Base-by-base conservation (phyloP, 2,113 vertebrate genomes). In the Archocentrus centrarchus region DNA sequence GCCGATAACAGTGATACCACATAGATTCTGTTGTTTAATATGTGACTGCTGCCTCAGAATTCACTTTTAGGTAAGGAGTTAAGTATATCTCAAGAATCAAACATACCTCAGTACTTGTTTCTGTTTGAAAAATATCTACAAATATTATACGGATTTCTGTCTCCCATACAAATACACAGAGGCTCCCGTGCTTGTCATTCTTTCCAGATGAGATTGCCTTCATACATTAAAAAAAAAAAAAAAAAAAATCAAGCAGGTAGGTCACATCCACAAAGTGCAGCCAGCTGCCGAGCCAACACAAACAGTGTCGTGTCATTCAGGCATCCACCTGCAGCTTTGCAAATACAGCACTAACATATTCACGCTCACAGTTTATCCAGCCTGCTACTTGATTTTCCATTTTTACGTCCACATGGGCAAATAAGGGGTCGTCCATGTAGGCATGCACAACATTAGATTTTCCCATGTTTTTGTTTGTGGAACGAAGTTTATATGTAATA, bases 391-490 rank as follows among this genome's bases (percentile, higher is more conserved):
- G 87, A 80, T 91, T 94, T 95, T 93, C 93, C 89, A 85, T 86
- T 89, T 93, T 92, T 84, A 91, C 90, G 79, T 89, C 90, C 91
- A 84, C 75, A 22, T 90, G 86, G 24, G 81, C 88, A 93, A 93
- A 92, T 75, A 91, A 81, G 81, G 89, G 90, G 50, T 91, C 82
- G 73, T 88, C 87, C 84, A 22, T 44, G 47, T 39, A 82, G 59
- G 86, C 86, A 85, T 80, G 59, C 85, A 64, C 89, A 82, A 92
- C 86, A 80, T 88, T 32, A 81, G 86, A 91, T 86, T 94, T 94
- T 93, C 91, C 93, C 90, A 81, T 94, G 90, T 94, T 94, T 93
- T 83, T 94, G 89, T 94, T 95, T 93, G 83, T 5, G 88, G 88
- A 94, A 73, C 91, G 84, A 86, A 89, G 63, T 93, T 90, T 86